Evolutionary conservation across 2,113 vertebrate genomes (phyloP).

Genomic region (Chamaetylas fuelleborni): DNA sequence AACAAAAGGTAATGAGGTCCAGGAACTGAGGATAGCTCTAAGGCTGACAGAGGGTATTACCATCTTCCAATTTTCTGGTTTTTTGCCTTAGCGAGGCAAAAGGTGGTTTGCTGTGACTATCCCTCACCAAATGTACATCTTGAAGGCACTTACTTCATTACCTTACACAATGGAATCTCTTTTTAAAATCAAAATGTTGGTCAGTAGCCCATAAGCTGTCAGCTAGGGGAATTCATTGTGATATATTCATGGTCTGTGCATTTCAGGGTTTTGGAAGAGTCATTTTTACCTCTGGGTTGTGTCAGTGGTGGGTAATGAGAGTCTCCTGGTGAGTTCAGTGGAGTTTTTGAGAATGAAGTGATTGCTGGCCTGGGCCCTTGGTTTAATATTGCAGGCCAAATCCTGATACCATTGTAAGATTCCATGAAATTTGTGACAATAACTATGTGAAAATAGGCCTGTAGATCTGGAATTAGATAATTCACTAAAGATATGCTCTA

Average conservation of each 20-base stretch:
- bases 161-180: not conserved
- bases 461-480: not conserved
- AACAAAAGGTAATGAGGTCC: not conserved
- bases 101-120: not conserved
- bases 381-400: not conserved
- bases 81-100: not conserved
- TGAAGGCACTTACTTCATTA: conserved; percentile 23
- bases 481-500: not conserved
- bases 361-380: not conserved
- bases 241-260: not conserved
- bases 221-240: not conserved
- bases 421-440: not conserved
- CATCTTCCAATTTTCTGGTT: not conserved
- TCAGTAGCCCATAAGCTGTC: conserved; percentile 24
- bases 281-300: conserved; percentile 28
- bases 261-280: not conserved
- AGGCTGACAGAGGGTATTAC: not conserved
- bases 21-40: not conserved
- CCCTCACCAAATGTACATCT: not conserved
- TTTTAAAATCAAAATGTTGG: conserved; percentile 10
- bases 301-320: not conserved
- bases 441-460: not conserved
- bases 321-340: not conserved
- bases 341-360: conserved; percentile 1
- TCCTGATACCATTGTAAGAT: not conserved